These are phyloP conservation scores for Cynodonichthys magdalenae DNA, from an alignment of 2,797 vertebrate species.

Conservation along the genomic window DNA sequence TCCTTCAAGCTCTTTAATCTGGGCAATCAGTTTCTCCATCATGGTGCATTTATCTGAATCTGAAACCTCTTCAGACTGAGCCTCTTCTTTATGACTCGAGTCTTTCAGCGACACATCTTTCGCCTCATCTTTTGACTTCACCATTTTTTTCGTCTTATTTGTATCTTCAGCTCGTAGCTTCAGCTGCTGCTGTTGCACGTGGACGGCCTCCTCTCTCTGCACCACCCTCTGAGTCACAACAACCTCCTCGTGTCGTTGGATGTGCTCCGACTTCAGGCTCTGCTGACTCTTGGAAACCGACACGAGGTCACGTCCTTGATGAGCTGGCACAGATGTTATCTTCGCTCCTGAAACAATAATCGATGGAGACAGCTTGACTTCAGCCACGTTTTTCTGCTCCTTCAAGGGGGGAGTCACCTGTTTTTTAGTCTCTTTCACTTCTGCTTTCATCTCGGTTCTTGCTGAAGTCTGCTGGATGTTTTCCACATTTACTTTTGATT, in stretches of 20 bases:
- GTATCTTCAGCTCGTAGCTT: slow-evolving; percentile 56
- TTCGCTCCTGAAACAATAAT: slow-evolving; percentile 63
- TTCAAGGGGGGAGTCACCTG: slow-evolving; percentile 41
- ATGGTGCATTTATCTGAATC: slow-evolving; percentile 82
- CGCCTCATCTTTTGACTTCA: slow-evolving; percentile 57
- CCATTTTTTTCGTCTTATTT: slow-evolving; percentile 52
- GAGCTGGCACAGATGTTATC: slow-evolving; percentile 51
- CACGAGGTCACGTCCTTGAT: slow-evolving; percentile 67
- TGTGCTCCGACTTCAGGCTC: slow-evolving; percentile 61
- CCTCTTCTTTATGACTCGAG: slow-evolving; percentile 49
- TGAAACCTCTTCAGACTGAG: slow-evolving; percentile 68
- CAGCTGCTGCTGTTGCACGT: slow-evolving; percentile 66
- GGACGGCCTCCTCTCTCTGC: slow-evolving; percentile 67
- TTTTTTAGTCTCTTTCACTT: slow-evolving; percentile 56
- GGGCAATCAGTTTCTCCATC: slow-evolving; percentile 80
- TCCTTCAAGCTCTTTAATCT: slow-evolving; percentile 84
- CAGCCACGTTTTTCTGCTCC: slow-evolving; percentile 60
- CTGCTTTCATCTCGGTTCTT: slow-evolving; percentile 49
- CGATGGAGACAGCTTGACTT: slow-evolving; percentile 60
- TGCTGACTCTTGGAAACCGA: slow-evolving; percentile 72
- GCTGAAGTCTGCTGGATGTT: slow-evolving; percentile 51
- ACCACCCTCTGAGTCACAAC: slow-evolving; percentile 68
- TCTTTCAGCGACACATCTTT: slow-evolving; percentile 52
- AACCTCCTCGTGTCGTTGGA: slow-evolving; percentile 69
- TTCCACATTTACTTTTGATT: slow-evolving; percentile 54